Evolutionary conservation across 2,888 invertebrate species (phyloP), one percentile per base, ranked within the genome.

Genomic region (Theretra japonica): DNA sequence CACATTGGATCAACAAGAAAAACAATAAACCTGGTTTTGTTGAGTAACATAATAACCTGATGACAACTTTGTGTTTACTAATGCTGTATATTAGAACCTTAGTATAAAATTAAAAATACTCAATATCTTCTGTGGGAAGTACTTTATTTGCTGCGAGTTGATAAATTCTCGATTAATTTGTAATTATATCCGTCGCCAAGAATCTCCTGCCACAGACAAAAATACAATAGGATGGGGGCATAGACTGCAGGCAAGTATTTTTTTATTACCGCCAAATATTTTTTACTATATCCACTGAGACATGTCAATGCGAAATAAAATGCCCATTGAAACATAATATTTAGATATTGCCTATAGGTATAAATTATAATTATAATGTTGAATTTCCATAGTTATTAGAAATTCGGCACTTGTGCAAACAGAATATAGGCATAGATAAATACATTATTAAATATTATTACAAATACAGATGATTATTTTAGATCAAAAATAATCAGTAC

Each of bases 21-120:
- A 92, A 91, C 90, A 93, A 92, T 91, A 92, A 93, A 94, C 94
- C 94, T 94, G 92, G 93, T 94, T 92, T 94, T 94, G 94, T 94
- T 94, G 94, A 94, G 94, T 94, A 94, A 94, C 94, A 94, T 94
- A 94, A 91, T 94, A 94, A 94, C 93, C 92, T 93, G 91, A 89
- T 86, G 92, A 86, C 87, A 85, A 80, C 86, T 83, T 86, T 57
- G 56, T 65, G 70, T 71, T 71, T 71, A 65, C 56, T 56, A 57
- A 33, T 71, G 56, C 23, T 56, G 70, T 71, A 53, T 70, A 53
- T 21, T 56, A 56, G n/a, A 53, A 53, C 28, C 50, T 19, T 48
- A 28, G 30, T 53, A 69, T 53, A 56, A 69, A 69, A 41, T 65
- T 23, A 65, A 48, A 65, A 48, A 65, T 65, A 65, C 65, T 65